Conservation (phyloP, 2,888 invertebrate species). For the Drosophila ustulata region DNA sequence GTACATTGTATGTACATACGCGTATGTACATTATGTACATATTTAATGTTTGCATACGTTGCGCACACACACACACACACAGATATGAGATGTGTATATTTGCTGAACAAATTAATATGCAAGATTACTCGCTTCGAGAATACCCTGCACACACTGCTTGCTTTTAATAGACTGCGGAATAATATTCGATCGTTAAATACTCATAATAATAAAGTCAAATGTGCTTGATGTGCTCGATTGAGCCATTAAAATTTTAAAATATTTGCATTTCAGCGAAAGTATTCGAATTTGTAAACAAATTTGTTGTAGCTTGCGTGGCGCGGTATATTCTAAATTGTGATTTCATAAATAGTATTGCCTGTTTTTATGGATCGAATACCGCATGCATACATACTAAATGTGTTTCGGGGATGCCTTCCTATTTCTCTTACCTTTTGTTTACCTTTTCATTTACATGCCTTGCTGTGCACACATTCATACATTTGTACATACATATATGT, state of each 20-base stretch:
- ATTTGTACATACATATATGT: conserved; percentile 10
- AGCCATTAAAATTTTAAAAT: background rate
- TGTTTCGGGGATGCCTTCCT: conserved; percentile 2
- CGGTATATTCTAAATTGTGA: background rate
- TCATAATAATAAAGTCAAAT: background rate
- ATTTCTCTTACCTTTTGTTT: conserved; percentile 17
- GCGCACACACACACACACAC: background rate
- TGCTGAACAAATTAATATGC: background rate
- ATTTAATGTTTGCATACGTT: conserved; percentile 5
- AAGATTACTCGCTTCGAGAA: background rate
- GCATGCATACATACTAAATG: conserved; percentile 1
- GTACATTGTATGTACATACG: conserved; percentile 9
- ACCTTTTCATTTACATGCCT: conserved; percentile 18
- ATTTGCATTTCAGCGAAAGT: background rate
- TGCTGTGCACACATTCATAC: background rate
- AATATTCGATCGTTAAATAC: background rate
- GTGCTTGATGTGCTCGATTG: background rate
- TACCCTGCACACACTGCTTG: background rate
- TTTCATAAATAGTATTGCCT: background rate
- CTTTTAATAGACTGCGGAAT: background rate
- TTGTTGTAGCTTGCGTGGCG: background rate
- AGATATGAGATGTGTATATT: background rate
- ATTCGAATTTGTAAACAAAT: conserved; percentile 1
- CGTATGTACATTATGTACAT: background rate
- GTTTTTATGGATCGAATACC: background rate